Evolutionary conservation across 2,113 vertebrate species (phyloP).

Genomic region (Acrocephalus arundinaceus): DNA sequence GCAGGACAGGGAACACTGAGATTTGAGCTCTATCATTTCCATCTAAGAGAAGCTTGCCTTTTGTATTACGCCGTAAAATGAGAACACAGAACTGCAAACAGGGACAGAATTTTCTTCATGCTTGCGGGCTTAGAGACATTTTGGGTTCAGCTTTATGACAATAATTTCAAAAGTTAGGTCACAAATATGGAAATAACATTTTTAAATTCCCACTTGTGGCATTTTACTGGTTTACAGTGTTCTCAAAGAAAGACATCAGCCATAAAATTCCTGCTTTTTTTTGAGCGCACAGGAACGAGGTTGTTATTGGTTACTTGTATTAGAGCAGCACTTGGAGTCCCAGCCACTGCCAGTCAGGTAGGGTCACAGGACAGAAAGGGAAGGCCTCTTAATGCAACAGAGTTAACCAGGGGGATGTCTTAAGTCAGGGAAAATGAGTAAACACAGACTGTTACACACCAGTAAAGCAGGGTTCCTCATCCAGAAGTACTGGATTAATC

Average conservation of each 20-base stretch:
- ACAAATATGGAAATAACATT: background rate
- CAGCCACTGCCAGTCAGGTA: background rate
- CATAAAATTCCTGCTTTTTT: background rate
- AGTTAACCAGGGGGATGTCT: background rate
- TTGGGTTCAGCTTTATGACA: background rate
- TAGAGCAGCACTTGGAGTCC: background rate
- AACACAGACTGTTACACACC: background rate
- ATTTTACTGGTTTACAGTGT: constrained; percentile 4
- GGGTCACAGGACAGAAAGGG: background rate
- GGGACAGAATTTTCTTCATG: background rate
- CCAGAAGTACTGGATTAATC: constrained; percentile 21
- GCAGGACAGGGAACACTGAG: constrained; percentile 6
- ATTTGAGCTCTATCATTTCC: constrained; percentile 22
- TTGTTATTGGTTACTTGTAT: background rate
- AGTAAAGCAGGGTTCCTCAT: background rate
- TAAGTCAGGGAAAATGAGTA: background rate
- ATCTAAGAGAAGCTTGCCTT: constrained; percentile 58
- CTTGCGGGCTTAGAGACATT: background rate
- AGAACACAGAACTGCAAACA: constrained; percentile 33
- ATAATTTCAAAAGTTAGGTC: background rate
- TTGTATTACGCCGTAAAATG: background rate
- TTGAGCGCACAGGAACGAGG: background rate
- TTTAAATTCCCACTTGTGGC: constrained; percentile 25
- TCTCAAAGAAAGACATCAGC: background rate
- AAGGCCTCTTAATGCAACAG: background rate